These are phyloP conservation scores for Chionis minor DNA, from an alignment of 2,113 vertebrate genomes.

Conservation along the genomic window DNA sequence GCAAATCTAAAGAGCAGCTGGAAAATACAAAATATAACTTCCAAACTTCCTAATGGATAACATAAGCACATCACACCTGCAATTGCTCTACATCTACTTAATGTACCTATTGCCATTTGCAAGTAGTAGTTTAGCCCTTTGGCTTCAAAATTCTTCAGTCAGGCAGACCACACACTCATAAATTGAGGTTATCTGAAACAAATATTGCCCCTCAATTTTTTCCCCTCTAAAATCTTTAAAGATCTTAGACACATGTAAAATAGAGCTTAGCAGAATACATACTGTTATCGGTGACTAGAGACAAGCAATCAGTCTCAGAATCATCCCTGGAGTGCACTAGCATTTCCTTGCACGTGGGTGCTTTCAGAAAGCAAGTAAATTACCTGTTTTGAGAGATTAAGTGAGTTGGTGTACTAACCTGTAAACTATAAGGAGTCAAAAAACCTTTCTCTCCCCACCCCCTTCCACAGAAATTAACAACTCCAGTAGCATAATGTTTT, in stretches of 20 bases:
- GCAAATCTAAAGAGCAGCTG: background rate
- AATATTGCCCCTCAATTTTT: background rate
- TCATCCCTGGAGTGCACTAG: slow-evolving; percentile 60
- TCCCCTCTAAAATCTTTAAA: background rate
- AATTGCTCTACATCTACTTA: background rate
- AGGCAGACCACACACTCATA: background rate
- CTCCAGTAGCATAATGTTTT: slow-evolving; percentile 22
- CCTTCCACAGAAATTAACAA: slow-evolving; percentile 51
- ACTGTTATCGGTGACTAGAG: background rate
- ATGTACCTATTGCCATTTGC: background rate
- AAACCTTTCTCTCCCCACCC: background rate
- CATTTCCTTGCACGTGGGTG: slow-evolving; percentile 62
- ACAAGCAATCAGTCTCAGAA: slow-evolving; percentile 53
- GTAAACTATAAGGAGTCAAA: slow-evolving; percentile 57
- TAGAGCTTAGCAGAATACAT: background rate
- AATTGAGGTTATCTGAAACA: background rate
- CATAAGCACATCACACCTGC: background rate
- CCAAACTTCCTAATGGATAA: background rate
- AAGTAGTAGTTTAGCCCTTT: background rate
- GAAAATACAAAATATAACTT: background rate
- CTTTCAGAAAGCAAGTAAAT: slow-evolving; percentile 66
- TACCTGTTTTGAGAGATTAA: slow-evolving; percentile 64
- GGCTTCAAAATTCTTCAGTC: background rate
- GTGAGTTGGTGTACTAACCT: slow-evolving; percentile 30
- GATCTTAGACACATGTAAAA: slow-evolving; percentile 9